phyloP scores from a whole-genome alignment of 1,140 invertebrate genomes.

The Belonocnema kinseyi region DNA sequence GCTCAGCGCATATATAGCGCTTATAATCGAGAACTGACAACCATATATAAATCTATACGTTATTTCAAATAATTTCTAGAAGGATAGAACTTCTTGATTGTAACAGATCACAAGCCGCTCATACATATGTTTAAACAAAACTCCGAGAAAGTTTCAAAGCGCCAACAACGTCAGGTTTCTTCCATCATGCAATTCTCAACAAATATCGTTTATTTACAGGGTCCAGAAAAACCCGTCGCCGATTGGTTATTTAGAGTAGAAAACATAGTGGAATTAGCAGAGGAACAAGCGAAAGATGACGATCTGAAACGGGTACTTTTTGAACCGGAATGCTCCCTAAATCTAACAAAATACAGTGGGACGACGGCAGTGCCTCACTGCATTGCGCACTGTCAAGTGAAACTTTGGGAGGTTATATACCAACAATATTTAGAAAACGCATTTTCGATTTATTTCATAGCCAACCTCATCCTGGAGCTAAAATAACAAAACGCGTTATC shows the following conservation, averaged over 20 bases:
- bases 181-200: constrained; percentile 29
- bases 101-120: constrained; percentile 45
- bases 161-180: constrained; percentile 16
- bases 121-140: constrained; percentile 33
- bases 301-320: no score
- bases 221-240: background rate
- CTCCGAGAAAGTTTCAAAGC: constrained; percentile 33
- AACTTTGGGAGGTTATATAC: no score
- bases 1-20: constrained; percentile 55
- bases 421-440: no score
- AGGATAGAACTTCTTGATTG: constrained; percentile 45
- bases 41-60: constrained; percentile 56
- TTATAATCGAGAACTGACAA: constrained; percentile 59
- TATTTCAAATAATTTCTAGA: constrained; percentile 58
- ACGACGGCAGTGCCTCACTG: no score
- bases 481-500: no score
- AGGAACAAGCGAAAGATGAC: no score
- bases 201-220: background rate
- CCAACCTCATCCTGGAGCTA: no score
- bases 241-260: constrained; percentile 31
- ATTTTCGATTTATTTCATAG: no score
- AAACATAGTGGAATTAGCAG: background rate
- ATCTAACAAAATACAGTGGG: no score
- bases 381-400: no score
- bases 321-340: no score